phyloP scores from a whole-genome alignment of 2,113 vertebrate genomes.

The Setophaga kirtlandii region DNA sequence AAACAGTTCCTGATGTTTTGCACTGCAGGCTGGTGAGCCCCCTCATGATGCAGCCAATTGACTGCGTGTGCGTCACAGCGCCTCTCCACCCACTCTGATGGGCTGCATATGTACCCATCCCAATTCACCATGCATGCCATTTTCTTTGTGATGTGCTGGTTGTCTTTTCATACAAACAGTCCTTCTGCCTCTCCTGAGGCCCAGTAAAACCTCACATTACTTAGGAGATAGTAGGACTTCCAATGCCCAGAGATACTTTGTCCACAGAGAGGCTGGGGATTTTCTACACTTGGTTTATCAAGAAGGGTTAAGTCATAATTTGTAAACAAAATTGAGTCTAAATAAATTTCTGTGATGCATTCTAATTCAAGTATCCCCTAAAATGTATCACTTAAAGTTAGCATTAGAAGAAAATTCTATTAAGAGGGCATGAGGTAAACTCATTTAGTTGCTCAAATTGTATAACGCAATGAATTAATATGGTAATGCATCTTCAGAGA shows the following conservation, averaged over 20 bases:
- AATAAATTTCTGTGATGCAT: constrained; percentile 73
- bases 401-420: constrained; percentile 78
- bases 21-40: neutral
- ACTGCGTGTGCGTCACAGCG: fast-evolving
- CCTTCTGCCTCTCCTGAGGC: neutral
- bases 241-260: neutral
- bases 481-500: constrained; percentile 81
- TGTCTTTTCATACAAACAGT: neutral
- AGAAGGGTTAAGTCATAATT: constrained; percentile 69
- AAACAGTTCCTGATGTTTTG: neutral
- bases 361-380: constrained; percentile 63
- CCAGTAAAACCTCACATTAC: neutral
- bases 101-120: neutral
- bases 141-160: neutral
- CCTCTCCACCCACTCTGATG: neutral
- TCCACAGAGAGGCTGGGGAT: neutral
- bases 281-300: constrained; percentile 65
- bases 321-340: constrained; percentile 77
- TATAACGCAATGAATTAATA: constrained; percentile 80
- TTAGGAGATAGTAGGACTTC: neutral
- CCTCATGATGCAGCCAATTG: neutral
- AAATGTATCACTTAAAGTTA: constrained; percentile 73
- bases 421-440: constrained; percentile 78
- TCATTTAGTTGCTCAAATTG: constrained; percentile 78
- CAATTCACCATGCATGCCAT: neutral